Percentiles rank a stretch among this genome's conserved stretches.
These are phyloP conservation scores for Philaethria dido DNA, from an alignment of 2,888 invertebrate genomes.

Conservation along the genomic window DNA sequence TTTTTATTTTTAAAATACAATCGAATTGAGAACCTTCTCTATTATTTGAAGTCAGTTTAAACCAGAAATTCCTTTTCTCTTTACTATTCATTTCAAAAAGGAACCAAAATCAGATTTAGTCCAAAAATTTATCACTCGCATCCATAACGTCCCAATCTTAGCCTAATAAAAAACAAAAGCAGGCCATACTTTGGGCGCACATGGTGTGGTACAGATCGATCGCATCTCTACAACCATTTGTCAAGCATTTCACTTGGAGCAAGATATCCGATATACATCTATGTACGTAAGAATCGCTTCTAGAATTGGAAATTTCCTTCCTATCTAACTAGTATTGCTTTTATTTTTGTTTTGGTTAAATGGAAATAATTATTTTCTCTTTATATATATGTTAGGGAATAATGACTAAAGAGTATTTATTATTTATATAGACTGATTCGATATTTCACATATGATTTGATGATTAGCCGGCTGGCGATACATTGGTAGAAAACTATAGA, in stretches of 20 bases:
- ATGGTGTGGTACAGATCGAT: slow-evolving; percentile 23
- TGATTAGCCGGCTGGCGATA: no score
- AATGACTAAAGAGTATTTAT: no score
- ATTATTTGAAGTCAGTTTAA: no score
- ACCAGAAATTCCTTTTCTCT: no score
- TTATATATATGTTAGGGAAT: no score
- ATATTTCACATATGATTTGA: no score
- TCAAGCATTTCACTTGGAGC: slow-evolving; percentile 22
- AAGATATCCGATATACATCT: slow-evolving; percentile 24
- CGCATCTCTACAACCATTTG: slow-evolving; percentile 24
- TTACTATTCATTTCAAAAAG: no score
- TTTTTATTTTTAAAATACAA: slow-evolving; percentile 5
- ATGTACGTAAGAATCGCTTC: slow-evolving; percentile 10
- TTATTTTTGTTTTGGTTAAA: background rate
- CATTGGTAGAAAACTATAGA: no score
- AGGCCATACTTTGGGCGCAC: background rate
- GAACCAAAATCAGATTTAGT: no score
- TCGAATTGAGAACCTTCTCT: no score
- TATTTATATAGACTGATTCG: no score
- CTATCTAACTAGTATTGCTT: background rate
- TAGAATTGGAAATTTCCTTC: slow-evolving; percentile 9
- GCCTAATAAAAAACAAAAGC: background rate
- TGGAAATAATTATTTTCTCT: no score
- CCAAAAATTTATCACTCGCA: background rate
- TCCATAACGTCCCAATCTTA: background rate